phyloP scores from a whole-genome alignment of 2,797 vertebrate genomes.

The Xenentodon cancila region DNA sequence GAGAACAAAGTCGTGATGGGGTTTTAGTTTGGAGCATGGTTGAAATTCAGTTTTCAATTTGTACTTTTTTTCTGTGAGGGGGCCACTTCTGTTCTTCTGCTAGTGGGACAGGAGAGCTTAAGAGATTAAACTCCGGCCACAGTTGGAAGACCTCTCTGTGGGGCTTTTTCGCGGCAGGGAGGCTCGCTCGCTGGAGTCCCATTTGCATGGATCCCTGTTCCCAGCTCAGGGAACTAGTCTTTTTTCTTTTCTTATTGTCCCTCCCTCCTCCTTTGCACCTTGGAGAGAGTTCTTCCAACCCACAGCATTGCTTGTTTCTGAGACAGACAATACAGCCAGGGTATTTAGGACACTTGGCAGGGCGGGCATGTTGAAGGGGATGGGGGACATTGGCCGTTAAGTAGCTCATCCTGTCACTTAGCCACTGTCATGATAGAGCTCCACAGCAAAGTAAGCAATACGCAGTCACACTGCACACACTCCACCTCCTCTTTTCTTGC shows the following conservation, averaged over 20 bases:
- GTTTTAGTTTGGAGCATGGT: constrained; percentile 28
- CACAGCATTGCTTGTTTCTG: constrained; percentile 57
- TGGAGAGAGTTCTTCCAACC: constrained; percentile 59
- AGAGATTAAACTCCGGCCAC: constrained; percentile 73
- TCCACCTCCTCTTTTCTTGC: constrained; percentile 6
- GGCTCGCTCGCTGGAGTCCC: constrained; percentile 59
- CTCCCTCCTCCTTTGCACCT: constrained; percentile 61
- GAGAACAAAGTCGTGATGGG: constrained; percentile 13
- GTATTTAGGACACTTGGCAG: constrained; percentile 82
- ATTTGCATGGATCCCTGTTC: constrained; percentile 73
- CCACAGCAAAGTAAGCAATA: constrained; percentile 62
- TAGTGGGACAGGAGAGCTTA: constrained; percentile 56
- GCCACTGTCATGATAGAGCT: constrained; percentile 57
- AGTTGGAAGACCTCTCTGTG: constrained; percentile 54
- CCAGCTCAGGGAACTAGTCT: constrained; percentile 71
- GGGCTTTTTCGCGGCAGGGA: constrained; percentile 65
- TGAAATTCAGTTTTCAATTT: constrained; percentile 24
- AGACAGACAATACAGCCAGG: constrained; percentile 70
- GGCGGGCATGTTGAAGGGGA: constrained; percentile 50
- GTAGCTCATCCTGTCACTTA: constrained; percentile 68
- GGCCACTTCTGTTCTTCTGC: constrained; percentile 17
- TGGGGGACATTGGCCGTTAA: constrained; percentile 58
- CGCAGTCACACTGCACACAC: constrained; percentile 22
- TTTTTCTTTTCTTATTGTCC: constrained; percentile 54
- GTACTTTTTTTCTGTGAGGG: constrained; percentile 21